A percentile compares a stretch with the other conserved stretches of the same genome.
phyloP scores from a whole-genome alignment of 2,888 invertebrate genomes.

The Ornithoptera alexandrae region DNA sequence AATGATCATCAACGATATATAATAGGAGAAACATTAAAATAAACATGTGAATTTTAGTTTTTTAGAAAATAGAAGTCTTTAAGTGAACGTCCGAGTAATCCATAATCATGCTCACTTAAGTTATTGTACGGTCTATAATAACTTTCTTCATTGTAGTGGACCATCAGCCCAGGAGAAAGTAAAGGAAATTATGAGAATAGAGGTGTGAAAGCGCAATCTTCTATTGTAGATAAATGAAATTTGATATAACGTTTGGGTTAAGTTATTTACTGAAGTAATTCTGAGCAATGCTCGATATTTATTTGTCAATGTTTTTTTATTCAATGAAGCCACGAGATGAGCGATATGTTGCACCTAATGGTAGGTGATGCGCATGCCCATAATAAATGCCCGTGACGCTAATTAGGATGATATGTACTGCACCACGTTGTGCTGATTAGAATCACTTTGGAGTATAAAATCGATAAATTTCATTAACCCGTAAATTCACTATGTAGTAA shows the following conservation, averaged over 20 bases:
- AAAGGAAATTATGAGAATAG: constrained; percentile 56
- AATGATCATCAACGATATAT: not conserved
- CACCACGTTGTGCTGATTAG: too few species aligned
- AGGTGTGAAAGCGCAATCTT: constrained; percentile 54
- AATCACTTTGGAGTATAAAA: too few species aligned
- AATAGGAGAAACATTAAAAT: not conserved
- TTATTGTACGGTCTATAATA: constrained; percentile 32
- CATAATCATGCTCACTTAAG: constrained; percentile 6
- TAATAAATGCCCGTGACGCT: too few species aligned
- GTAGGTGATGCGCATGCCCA: too few species aligned
- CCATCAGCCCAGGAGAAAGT: constrained; percentile 52
- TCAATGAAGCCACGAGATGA: too few species aligned
- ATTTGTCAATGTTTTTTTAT: too few species aligned
- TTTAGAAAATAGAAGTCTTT: not conserved
- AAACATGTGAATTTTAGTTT: not conserved
- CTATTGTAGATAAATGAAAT: constrained; percentile 42
- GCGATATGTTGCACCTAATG: too few species aligned
- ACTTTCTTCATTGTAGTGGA: constrained; percentile 56
- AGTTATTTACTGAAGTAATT: not conserved
- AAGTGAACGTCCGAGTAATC: constrained; percentile 11
- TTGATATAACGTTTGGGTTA: constrained; percentile 19
- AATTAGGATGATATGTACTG: too few species aligned
- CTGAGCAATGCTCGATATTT: too few species aligned
- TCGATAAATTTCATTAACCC: not conserved
- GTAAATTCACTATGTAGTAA: not conserved